These are phyloP conservation scores for Teleiodes luculella DNA, from an alignment of 2,888 invertebrate genomes.

Conservation along the genomic window DNA sequence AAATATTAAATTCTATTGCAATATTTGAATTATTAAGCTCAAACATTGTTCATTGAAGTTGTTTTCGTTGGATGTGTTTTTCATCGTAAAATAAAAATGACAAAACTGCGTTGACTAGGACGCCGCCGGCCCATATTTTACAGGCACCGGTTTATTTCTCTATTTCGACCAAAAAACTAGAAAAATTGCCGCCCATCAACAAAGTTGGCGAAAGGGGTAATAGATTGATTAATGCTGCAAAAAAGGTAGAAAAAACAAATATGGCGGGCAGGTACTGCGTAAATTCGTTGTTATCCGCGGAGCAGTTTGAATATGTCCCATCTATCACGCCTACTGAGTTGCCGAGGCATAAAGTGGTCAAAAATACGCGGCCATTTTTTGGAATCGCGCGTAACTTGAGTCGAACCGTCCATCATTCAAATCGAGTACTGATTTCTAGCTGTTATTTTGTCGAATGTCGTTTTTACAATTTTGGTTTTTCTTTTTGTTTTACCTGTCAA, in stretches of 20 bases:
- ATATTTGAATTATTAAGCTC: too few relatives aligned
- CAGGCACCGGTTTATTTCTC: neutral
- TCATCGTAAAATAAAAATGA: neutral
- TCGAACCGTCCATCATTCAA: neutral
- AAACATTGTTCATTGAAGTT: too few relatives aligned
- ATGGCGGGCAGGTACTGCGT: constrained; percentile 9
- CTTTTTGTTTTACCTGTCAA: too few relatives aligned
- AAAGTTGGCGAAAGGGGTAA: neutral
- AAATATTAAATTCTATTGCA: too few relatives aligned
- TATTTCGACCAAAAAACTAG: neutral
- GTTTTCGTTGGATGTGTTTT: too few relatives aligned
- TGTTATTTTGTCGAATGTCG: neutral
- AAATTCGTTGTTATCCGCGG: constrained; percentile 21
- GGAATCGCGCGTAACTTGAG: neutral
- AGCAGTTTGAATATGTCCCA: constrained; percentile 23
- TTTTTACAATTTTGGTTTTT: too few relatives aligned
- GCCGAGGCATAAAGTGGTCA: constrained; percentile 1
- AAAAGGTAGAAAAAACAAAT: constrained; percentile 7
- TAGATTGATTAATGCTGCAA: constrained; percentile 12
- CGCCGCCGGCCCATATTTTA: neutral
- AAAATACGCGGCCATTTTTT: constrained; percentile 23
- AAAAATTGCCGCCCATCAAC: neutral
- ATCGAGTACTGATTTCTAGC: neutral
- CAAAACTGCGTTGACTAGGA: neutral
- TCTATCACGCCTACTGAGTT: constrained; percentile 27